Conservation (phyloP, 2,113 vertebrate genomes). For the Eurystomus gularis region DNA sequence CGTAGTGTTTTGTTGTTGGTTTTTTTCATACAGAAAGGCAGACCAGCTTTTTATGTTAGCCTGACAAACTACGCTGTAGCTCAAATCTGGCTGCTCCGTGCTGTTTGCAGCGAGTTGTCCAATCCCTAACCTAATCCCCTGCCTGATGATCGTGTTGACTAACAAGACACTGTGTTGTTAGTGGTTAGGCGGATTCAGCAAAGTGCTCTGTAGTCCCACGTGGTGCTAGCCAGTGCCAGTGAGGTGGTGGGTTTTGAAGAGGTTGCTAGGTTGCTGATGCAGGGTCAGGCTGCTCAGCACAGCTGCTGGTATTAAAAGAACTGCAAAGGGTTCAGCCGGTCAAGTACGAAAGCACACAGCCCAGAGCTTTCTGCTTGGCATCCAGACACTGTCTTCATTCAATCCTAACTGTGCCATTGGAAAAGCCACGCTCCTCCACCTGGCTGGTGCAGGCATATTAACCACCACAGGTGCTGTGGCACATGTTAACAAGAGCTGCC, state of each 20-base stretch:
- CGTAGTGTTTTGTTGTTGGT: too few relatives aligned
- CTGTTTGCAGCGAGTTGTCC: not conserved
- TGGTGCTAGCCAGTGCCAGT: not conserved
- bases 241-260: not conserved
- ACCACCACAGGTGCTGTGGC: not conserved
- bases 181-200: not conserved
- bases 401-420: not conserved
- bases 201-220: not conserved
- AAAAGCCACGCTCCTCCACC: not conserved
- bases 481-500: not conserved
- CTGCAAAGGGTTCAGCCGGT: not conserved
- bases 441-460: not conserved
- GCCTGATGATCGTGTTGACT: not conserved
- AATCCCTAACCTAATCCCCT: not conserved
- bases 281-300: not conserved
- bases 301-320: not conserved
- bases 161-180: not conserved
- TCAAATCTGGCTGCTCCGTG: not conserved
- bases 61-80: not conserved
- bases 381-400: not conserved
- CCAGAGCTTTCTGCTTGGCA: rapidly evolving
- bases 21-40: not conserved
- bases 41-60: not conserved
- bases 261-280: not conserved
- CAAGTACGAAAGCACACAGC: not conserved